A percentile compares a stretch with the other conserved stretches of the same genome.
phyloP scores from a whole-genome alignment of 2,888 invertebrate species.

The Heliconius cydno region DNA sequence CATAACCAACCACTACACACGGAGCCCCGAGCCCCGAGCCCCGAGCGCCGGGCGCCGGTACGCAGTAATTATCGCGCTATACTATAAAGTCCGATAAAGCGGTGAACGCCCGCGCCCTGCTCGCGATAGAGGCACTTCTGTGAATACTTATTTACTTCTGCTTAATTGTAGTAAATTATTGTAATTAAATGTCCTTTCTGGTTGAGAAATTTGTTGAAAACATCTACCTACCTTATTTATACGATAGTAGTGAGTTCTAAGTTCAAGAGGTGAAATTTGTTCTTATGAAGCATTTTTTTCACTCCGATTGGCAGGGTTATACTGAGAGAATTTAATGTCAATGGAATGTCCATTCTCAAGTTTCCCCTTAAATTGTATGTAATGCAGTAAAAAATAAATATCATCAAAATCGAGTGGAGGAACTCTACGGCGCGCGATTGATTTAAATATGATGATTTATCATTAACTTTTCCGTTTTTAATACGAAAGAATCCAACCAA shows the following conservation, averaged over 20 bases:
- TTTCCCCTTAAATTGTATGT: no score
- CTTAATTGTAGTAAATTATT: constrained; percentile 6
- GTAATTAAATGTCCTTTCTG: constrained; percentile 3
- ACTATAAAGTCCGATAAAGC: constrained; percentile 46
- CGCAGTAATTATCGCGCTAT: constrained; percentile 31
- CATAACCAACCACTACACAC: neutral
- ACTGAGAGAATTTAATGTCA: no score
- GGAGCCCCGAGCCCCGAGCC: no score
- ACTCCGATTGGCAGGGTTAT: no score
- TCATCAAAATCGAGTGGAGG: neutral
- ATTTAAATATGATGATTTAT: neutral
- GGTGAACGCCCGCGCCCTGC: constrained; percentile 51
- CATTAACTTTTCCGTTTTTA: neutral
- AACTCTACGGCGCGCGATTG: neutral
- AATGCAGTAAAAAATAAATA: no score
- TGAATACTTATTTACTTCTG: constrained; percentile 2
- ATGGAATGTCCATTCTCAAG: no score
- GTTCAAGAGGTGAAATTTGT: neutral
- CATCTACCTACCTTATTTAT: neutral
- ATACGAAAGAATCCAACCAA: neutral
- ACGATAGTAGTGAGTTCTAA: neutral
- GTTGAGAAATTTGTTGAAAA: neutral
- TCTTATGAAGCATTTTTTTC: neutral
- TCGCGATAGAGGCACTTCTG: constrained; percentile 11
- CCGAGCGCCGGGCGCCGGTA: neutral